Evolutionary conservation across 2,888 invertebrate species (phyloP).

Genomic region (Acanthosepion pharaonis): DNA sequence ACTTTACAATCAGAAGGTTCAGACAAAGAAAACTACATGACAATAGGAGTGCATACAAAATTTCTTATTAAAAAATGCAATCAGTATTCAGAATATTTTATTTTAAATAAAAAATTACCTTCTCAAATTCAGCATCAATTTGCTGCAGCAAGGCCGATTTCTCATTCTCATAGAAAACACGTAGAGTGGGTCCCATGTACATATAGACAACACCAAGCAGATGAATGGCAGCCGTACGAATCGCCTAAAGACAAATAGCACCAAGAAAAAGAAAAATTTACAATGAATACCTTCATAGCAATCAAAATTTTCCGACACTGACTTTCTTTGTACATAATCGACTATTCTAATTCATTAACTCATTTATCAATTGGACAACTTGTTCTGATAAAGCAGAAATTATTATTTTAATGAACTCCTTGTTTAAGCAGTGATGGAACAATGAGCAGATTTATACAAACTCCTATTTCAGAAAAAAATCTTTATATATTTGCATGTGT

Average conservation of each 20-base stretch:
- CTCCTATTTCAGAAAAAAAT: too few relatives aligned
- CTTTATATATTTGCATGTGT: too few relatives aligned
- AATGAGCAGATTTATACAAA: too few relatives aligned
- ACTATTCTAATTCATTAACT: too few relatives aligned
- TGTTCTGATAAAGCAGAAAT: too few relatives aligned
- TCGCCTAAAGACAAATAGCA: conserved; percentile 75
- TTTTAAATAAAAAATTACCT: conserved; percentile 74
- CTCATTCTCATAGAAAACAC: conserved; percentile 88
- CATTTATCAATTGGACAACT: too few relatives aligned
- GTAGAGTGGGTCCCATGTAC: conserved; percentile 84
- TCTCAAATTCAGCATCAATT: conserved; percentile 89
- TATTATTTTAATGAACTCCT: too few relatives aligned
- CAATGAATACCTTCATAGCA: background rate
- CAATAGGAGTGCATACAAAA: background rate
- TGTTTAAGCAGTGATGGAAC: too few relatives aligned
- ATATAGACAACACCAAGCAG: conserved; percentile 86
- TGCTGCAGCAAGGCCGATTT: conserved; percentile 88
- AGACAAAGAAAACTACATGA: too few relatives aligned
- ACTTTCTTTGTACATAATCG: background rate
- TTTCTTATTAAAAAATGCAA: background rate
- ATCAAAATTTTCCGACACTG: too few relatives aligned
- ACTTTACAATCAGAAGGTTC: too few relatives aligned
- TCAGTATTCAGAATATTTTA: background rate
- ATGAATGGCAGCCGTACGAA: conserved; percentile 85
- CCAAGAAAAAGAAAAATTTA: background rate